Base-by-base conservation (phyloP, 37 sponge, comb jelly and placozoan species). In the Axinella damicornis region DNA sequence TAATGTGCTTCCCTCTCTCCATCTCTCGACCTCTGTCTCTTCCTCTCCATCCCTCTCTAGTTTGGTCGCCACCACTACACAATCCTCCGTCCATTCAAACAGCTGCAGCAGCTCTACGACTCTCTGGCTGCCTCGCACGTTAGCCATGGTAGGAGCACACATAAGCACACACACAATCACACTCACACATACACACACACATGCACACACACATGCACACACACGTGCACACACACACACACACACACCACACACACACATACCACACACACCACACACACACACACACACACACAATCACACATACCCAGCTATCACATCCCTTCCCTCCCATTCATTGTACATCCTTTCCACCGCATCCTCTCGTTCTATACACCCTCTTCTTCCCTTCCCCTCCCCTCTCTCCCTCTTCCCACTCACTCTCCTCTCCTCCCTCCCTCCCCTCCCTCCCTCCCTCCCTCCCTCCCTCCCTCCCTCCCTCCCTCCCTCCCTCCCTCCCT, bases 41-140 rank as follows among this genome's bases (percentile, higher is more conserved):
- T 46, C n/a, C 69, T 40, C 36, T 63, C 55, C 28, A 21, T 74
- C 67, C 12, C n/a, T n/a, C 46, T 73, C 21, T 53, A 88, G 89
- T 75, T 88, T 68, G 70, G 76, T 57, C 77, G 64, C 1, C 35
- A 53, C 33, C 61, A 81, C 58, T 82, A 76, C 28, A 81, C 61
- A 19, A 76, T 88, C 28, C 57, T 37, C 11, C 54, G 82, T 20
- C 30, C 57, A 18, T 58, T 76, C 38, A 81, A 81, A 31, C 64
- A 88, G 40, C 32, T 76, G 20, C 52, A 24, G 1, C n/a, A 32
- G 1, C 74, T 87, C 20, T 64, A 74, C 40, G 88, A 87, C 41
- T n/a, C 21, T 53, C 41, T 87, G 6, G 6, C 36, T 60, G 9
- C 65, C 24, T 64, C 74, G 1, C 27, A 36, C 20, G 57, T 16